Base-by-base conservation (phyloP, 2,888 invertebrate species). In the Noctua janthe region DNA sequence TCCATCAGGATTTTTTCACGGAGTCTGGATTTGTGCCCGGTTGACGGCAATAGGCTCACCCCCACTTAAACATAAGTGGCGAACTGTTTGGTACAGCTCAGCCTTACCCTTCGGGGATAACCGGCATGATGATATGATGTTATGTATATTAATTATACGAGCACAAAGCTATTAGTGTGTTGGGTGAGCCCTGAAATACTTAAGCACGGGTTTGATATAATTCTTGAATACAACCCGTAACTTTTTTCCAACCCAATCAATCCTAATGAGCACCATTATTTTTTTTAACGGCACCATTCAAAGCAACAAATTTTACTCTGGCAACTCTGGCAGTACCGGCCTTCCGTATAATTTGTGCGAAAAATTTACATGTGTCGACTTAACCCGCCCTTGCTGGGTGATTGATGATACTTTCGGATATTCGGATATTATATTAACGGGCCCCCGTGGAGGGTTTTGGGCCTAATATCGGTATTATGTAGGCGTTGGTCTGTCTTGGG, bases 341-440 rank as follows among this genome's bases (percentile, higher is more conserved):
- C 93, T 94, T 94, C 92, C 94, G 94, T 93, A 94, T 95, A 96
- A 96, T 96, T 96, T 94, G 93, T 89, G 93, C 92, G 92, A 91
- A 91, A 94, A 95, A 96, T 96, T 96, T 96, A 96, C 96, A 96
- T 96, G 95, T 96, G 96, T 96, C 96, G 96, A 96, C 96, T 96
- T 96, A 96, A 94, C 95, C 94, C 94, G 88, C 94, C 95, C 95
- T 92, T 91, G 88, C 91, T 81, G 91, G 80, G 94, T 96, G 96
- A 96, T 96, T 96, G 96, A 96, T 96, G 96, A 93, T 92, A 90
- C 93, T 92, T 94, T 89, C 92, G 94, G 93, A 94, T 94, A 96
- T 94, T 89, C 92, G 94, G 93, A 94, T 94, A 96, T 96, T 94
- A 94, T 95, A 95, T 93, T 92, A 93, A 88, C 90, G 87, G 87